phyloP scores from a whole-genome alignment of 2,113 vertebrate genomes.

The Equus quagga region DNA sequence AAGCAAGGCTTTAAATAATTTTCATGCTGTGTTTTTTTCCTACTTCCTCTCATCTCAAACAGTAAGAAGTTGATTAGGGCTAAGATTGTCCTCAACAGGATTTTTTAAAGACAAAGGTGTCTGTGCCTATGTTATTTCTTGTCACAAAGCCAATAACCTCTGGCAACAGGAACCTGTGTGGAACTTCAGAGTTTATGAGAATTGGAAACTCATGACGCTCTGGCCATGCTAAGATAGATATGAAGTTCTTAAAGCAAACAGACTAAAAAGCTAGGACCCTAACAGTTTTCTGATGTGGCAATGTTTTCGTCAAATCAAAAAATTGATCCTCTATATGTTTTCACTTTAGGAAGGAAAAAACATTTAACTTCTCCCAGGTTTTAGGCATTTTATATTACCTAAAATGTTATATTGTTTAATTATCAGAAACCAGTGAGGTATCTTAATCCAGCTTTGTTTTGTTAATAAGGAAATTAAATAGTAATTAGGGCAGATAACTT shows the following conservation, averaged over 20 bases:
- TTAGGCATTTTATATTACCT: not conserved
- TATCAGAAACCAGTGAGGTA: not conserved
- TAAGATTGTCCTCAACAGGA: not conserved
- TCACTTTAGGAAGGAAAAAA: not conserved
- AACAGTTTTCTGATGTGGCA: slow-evolving; percentile 20
- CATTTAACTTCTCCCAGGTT: not conserved
- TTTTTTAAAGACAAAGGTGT: not conserved
- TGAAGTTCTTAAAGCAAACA: not conserved
- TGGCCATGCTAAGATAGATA: not conserved
- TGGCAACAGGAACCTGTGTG: not conserved
- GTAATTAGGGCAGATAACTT: not conserved
- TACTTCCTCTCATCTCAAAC: not conserved
- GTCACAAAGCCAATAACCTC: not conserved
- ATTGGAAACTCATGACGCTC: not conserved
- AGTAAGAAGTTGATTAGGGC: not conserved
- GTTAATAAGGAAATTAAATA: not conserved
- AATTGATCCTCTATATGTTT: slow-evolving; percentile 2
- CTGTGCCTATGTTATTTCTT: not conserved
- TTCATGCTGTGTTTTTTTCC: not conserved
- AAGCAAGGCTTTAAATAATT: not conserved
- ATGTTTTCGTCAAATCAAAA: slow-evolving; percentile 11
- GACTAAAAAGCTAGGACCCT: not conserved
- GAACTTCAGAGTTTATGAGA: not conserved
- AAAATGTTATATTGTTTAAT: slow-evolving; percentile 34
- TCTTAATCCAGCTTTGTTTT: slow-evolving; percentile 19